Evolutionary conservation across 2,888 invertebrate species (phyloP), one percentile per base, ranked within the genome.

Genomic region (Limnephilus auricula): DNA sequence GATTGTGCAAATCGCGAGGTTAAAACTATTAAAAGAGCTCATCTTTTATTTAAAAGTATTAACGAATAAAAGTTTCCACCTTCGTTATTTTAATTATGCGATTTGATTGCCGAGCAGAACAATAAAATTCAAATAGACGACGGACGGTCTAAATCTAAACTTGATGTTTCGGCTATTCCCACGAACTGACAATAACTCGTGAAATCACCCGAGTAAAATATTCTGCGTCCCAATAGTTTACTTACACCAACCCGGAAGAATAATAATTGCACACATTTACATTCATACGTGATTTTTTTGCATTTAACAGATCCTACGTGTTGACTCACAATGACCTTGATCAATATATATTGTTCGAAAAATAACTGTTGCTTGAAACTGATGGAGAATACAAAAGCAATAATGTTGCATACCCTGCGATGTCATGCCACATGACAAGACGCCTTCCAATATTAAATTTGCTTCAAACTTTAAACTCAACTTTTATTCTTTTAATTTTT

Each of bases 211-310:
- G 32, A 50, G 65, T 86, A 86, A 86, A 86, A 86, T 86, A 86
- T 88, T 88, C 87, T 88, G 87, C 78, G 87, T 78, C 87, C 87
- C 78, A 65, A 88, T 88, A 88, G 87, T 88, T 88, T 88, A 88
- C 87, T 88, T 78, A 78, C 78, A 79, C 78, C 86, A 86, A 88
- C 87, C 87, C 87, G 87, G 87, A 88, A 88, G 87, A 88, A 88
- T 88, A 88, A 88, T 88, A 88, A 88, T 88, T 78, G 87, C 87
- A 37, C 79, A 34, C 87, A 88, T 88, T 88, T 79, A 34, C 78
- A 88, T 88, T 40, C 87, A 88, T 88, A 88, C 87, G 87, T 88
- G 87, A 88, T 88, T 88, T 88, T 86, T 88, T 88, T 78, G 87
- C 87, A 88, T 88, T 88, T 88, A n/a, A 32, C 37, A n/a, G 65